Conservation (phyloP, 37 sponge, comb jelly and placozoan genomes). For the Lycopodina hypogea region DNA sequence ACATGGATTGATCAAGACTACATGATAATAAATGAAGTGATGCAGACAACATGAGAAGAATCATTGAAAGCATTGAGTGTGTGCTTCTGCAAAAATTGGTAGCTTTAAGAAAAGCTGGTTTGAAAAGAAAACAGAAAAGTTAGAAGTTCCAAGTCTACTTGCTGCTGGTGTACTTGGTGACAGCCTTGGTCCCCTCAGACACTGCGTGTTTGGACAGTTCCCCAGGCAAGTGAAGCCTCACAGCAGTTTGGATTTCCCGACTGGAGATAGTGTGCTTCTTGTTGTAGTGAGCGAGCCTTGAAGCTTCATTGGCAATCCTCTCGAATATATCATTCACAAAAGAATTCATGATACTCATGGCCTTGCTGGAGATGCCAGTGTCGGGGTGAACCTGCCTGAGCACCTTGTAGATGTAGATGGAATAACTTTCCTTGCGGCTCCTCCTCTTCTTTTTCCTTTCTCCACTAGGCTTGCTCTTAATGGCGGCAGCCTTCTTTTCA, state of each 20-base stretch:
- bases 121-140: neutral
- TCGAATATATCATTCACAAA: slow-evolving; percentile 99
- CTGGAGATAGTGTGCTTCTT: slow-evolving; percentile 95
- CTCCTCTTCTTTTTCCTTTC: slow-evolving; percentile 66
- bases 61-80: too few species aligned
- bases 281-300: slow-evolving; percentile 98
- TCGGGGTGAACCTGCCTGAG: slow-evolving; percentile 98
- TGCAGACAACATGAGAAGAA: too few species aligned
- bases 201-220: slow-evolving; percentile 98
- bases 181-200: slow-evolving; percentile 98
- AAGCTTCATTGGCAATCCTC: slow-evolving; percentile 86
- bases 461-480: slow-evolving; percentile 74
- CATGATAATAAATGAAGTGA: too few species aligned
- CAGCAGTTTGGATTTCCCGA: slow-evolving; percentile 96
- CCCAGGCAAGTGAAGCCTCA: slow-evolving; percentile 91
- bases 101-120: slow-evolving; percentile 77
- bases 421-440: slow-evolving; percentile 90
- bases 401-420: slow-evolving; percentile 99
- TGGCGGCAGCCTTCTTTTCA: slow-evolving; percentile 78
- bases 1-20: too few species aligned
- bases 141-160: slow-evolving; percentile 44
- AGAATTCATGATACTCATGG: slow-evolving; percentile 99
- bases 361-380: slow-evolving; percentile 95
- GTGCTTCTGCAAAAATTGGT: slow-evolving; percentile 29
- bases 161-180: slow-evolving; percentile 99